Percentiles rank a stretch among this genome's conserved stretches.
phyloP scores from a whole-genome alignment of 2,888 invertebrate species.

The Xestia ashworthii region DNA sequence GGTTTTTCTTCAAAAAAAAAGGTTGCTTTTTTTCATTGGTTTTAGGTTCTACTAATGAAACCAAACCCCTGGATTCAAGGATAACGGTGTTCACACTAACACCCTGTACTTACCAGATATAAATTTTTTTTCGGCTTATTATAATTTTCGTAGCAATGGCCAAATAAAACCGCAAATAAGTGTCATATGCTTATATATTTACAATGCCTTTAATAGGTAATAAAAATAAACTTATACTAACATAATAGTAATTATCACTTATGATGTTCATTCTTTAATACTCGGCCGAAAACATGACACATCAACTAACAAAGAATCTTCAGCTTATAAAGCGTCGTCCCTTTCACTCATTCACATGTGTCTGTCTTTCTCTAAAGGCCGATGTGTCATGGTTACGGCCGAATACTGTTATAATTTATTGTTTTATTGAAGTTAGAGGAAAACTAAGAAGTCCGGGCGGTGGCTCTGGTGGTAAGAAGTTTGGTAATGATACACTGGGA shows the following conservation, averaged over 20 bases:
- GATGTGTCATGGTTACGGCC: neutral
- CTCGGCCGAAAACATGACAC: neutral
- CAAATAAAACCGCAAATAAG: constrained; percentile 37
- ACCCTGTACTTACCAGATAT: too few relatives aligned
- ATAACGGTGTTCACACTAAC: too few relatives aligned
- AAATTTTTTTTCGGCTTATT: too few relatives aligned
- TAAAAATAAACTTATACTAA: constrained; percentile 52
- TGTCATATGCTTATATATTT: constrained; percentile 48
- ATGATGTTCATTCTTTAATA: neutral
- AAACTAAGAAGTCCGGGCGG: constrained; percentile 82
- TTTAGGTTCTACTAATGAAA: too few relatives aligned
- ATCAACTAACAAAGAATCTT: neutral
- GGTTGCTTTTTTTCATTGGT: too few relatives aligned
- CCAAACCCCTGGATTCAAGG: too few relatives aligned
- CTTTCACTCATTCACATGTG: neutral
- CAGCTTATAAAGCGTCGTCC: neutral
- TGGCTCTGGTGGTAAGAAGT: constrained; percentile 84
- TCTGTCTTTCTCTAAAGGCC: neutral
- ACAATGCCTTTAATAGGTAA: constrained; percentile 47
- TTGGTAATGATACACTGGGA: constrained; percentile 70
- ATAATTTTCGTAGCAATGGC: neutral
- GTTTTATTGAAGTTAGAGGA: constrained; percentile 29
- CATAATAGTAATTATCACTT: constrained; percentile 46
- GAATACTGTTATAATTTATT: constrained; percentile 18
- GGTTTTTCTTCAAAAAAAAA: too few relatives aligned